Evolutionary conservation across 2,888 invertebrate genomes (phyloP).

Genomic region (Pyralis farinalis): DNA sequence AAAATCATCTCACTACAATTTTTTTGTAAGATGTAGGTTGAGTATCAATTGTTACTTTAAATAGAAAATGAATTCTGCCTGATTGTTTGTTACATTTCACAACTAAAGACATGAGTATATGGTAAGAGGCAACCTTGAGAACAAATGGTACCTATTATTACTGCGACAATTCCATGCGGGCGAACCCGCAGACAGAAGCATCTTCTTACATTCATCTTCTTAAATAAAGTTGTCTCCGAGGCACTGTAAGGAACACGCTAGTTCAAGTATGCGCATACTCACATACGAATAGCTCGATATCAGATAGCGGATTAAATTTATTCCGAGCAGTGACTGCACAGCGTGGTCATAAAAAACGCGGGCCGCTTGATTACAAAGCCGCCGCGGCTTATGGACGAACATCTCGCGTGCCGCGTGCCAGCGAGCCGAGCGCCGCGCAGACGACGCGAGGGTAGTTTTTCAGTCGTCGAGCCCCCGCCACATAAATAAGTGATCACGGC

Average conservation of each 20-base stretch:
- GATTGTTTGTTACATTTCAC: too few relatives aligned
- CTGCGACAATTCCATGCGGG: too few relatives aligned
- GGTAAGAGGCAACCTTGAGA: too few relatives aligned
- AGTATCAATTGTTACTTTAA: too few relatives aligned
- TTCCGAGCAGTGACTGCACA: slow-evolving; percentile 59
- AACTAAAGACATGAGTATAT: too few relatives aligned
- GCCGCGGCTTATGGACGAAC: slow-evolving; percentile 22
- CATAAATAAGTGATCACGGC: slow-evolving; percentile 74
- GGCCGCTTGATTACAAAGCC: slow-evolving; percentile 72
- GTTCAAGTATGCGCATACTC: slow-evolving; percentile 1
- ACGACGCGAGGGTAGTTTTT: slow-evolving; percentile 71
- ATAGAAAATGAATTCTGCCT: too few relatives aligned
- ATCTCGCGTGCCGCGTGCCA: slow-evolving; percentile 29
- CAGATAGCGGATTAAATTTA: slow-evolving; percentile 68
- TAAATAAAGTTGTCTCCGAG: neutral
- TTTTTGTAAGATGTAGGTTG: too few relatives aligned
- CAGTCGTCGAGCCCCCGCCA: slow-evolving; percentile 59
- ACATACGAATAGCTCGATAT: slow-evolving; percentile 40
- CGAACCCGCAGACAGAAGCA: too few relatives aligned
- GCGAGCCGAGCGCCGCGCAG: neutral
- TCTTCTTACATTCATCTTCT: too few relatives aligned
- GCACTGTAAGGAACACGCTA: neutral
- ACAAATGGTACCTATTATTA: too few relatives aligned
- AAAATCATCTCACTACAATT: too few relatives aligned
- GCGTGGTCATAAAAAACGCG: slow-evolving; percentile 74